Conservation (phyloP, 2,113 vertebrate genomes). For the Myocastor coypus region DNA sequence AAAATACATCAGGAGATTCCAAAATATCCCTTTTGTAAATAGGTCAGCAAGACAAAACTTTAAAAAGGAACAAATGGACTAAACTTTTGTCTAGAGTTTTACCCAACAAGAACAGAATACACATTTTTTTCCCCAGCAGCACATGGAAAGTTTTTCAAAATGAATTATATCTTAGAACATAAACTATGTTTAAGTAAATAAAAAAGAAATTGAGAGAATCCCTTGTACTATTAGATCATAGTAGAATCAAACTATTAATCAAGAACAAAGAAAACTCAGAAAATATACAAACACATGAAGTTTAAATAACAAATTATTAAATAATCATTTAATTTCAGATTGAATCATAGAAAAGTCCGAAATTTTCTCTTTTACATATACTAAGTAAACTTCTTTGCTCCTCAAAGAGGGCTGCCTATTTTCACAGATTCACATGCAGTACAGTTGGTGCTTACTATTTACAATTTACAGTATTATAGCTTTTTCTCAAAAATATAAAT, state of each 20-base stretch:
- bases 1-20: background rate
- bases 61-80: too few relatives aligned
- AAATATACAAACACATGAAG: background rate
- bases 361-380: background rate
- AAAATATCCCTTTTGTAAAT: background rate
- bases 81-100: background rate
- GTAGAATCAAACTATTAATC: background rate
- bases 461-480: too few relatives aligned
- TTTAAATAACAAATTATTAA: background rate
- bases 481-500: too few relatives aligned
- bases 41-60: background rate
- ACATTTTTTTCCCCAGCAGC: background rate
- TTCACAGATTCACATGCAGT: too few relatives aligned
- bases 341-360: background rate
- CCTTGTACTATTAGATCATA: background rate
- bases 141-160: background rate
- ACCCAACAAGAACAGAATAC: background rate
- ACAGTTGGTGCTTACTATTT: too few relatives aligned
- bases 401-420: too few relatives aligned
- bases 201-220: background rate
- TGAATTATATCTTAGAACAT: background rate
- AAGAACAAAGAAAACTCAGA: background rate
- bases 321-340: too few relatives aligned
- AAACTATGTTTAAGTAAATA: background rate
- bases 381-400: too few relatives aligned